These are phyloP conservation scores for Lanistes nyassanus DNA, from an alignment of 1,140 invertebrate genomes.

Conservation along the genomic window DNA sequence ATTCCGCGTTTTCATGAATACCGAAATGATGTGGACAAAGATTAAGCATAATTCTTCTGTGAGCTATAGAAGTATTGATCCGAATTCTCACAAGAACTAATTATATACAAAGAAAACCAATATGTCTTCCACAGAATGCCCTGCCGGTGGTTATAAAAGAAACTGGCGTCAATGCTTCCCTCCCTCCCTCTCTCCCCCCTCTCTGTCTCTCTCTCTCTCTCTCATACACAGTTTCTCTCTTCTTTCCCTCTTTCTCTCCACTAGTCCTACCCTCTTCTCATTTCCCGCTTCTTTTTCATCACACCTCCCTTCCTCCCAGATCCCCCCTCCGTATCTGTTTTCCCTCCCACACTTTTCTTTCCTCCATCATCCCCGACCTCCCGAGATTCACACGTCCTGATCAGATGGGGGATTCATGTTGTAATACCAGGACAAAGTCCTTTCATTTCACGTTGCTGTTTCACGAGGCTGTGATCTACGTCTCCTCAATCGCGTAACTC, in stretches of 20 bases:
- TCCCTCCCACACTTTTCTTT: no score
- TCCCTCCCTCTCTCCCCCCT: neutral
- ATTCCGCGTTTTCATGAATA: neutral
- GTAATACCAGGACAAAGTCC: no score
- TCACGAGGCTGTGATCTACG: no score
- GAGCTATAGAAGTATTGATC: neutral
- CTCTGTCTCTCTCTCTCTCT: neutral
- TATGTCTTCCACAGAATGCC: neutral
- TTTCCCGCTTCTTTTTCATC: neutral
- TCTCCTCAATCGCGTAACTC: no score
- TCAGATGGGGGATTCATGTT: no score
- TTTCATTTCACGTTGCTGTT: no score
- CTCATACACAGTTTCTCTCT: neutral
- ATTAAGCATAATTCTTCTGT: neutral
- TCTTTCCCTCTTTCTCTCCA: neutral
- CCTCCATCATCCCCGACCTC: no score
- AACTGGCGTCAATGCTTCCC: neutral
- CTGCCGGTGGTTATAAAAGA: neutral
- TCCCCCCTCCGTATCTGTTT: neutral
- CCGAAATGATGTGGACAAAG: neutral
- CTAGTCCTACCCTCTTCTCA: neutral
- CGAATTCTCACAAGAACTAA: neutral
- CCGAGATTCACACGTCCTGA: no score
- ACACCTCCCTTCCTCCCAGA: neutral
- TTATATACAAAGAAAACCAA: neutral